These are phyloP conservation scores for Dolomedes plantarius DNA, from an alignment of 2,888 invertebrate genomes.

Conservation along the genomic window DNA sequence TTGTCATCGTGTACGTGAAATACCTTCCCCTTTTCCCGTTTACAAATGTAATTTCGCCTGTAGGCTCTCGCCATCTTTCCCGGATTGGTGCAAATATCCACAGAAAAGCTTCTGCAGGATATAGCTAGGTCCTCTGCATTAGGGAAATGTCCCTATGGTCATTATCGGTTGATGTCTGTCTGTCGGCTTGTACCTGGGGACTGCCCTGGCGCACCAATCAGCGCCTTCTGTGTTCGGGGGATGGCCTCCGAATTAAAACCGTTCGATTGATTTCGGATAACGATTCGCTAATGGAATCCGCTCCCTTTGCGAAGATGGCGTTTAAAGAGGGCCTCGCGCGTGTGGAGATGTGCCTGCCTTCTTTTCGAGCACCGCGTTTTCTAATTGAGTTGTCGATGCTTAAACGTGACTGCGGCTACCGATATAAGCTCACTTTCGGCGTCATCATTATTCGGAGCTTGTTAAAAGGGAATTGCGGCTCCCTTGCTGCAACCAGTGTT, in stretches of 20 bases:
- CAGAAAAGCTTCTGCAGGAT: neutral
- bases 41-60: conserved; percentile 1
- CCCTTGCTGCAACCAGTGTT: neutral
- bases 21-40: neutral
- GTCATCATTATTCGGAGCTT: conserved; percentile 1
- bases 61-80: conserved; percentile 1
- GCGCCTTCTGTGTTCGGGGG: neutral
- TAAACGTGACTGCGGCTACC: neutral
- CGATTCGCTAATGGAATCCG: conserved; percentile 62
- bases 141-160: conserved; percentile 61
- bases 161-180: conserved; percentile 53
- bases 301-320: conserved; percentile 1
- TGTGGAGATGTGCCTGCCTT: neutral
- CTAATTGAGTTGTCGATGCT: neutral
- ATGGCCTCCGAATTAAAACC: conserved; percentile 53
- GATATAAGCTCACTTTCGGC: neutral
- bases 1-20: neutral
- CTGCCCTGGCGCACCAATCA: conserved; percentile 33
- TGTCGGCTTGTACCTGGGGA: conserved; percentile 34
- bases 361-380: neutral
- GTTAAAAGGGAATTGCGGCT: conserved; percentile 12
- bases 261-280: conserved; percentile 70
- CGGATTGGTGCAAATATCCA: neutral
- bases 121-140: conserved; percentile 42
- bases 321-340: neutral